Conservation (phyloP, 1,140 invertebrate genomes). For the Dinothrombium tinctorium region DNA sequence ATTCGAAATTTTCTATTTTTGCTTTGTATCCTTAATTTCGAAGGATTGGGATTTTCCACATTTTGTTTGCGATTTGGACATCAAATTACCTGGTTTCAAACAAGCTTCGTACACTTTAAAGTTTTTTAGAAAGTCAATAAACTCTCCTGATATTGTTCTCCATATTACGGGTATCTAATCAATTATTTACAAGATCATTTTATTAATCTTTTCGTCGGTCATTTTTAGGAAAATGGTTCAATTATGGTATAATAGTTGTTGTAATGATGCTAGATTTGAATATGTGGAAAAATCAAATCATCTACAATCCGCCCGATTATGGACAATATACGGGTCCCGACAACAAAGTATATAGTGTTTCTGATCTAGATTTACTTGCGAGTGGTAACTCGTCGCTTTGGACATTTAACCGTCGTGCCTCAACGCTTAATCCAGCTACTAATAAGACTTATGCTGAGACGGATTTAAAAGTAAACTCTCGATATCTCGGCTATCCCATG, state of each 20-base stretch:
- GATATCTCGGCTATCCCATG: slow-evolving; percentile 25
- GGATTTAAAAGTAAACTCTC: slow-evolving; percentile 28
- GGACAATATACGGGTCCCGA: slow-evolving; percentile 27
- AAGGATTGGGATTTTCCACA: too few species aligned
- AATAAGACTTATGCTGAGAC: slow-evolving; percentile 20
- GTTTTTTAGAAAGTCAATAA: too few species aligned
- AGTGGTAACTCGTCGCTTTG: slow-evolving; percentile 17
- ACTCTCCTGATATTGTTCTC: too few species aligned
- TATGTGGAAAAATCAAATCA: slow-evolving; percentile 36
- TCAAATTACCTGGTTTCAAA: too few species aligned
- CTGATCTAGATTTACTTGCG: slow-evolving; percentile 20
- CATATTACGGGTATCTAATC: too few species aligned
- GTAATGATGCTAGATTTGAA: slow-evolving; percentile 32
- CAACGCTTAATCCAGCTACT: slow-evolving; percentile 21
- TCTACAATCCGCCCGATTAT: slow-evolving; percentile 27
- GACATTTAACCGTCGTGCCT: slow-evolving; percentile 22
- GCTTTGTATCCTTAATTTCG: too few species aligned
- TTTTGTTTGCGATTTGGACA: too few species aligned
- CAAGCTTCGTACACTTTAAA: too few species aligned
- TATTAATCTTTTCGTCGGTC: too few species aligned
- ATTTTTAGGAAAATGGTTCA: slow-evolving; percentile 39
- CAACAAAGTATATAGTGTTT: slow-evolving; percentile 24
- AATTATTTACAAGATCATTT: too few species aligned
- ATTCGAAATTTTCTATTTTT: too few species aligned
- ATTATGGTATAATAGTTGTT: slow-evolving; percentile 31